A percentile compares a stretch with the other conserved stretches of the same genome.
These are phyloP conservation scores for Atethmia centrago DNA, from an alignment of 2,888 invertebrate genomes.

Conservation along the genomic window DNA sequence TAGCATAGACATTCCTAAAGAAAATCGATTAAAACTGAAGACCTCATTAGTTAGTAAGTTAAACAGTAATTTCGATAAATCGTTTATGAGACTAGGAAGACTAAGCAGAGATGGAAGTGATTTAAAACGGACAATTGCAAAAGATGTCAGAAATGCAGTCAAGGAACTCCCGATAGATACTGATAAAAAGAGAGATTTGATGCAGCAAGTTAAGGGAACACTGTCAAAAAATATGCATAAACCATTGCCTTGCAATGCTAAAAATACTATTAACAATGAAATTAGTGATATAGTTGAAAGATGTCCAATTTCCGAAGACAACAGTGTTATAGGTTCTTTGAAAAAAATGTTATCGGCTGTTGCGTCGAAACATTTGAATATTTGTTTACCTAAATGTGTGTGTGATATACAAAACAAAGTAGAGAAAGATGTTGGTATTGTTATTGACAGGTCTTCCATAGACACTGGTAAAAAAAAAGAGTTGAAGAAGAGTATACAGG, in stretches of 20 bases:
- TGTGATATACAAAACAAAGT: conserved; percentile 38
- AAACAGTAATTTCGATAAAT: conserved; percentile 8
- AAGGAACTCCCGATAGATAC: conserved; percentile 14
- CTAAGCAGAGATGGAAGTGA: conserved; percentile 1
- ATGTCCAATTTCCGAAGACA: conserved; percentile 22
- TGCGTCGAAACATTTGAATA: conserved; percentile 26
- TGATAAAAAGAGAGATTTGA: conserved; percentile 10
- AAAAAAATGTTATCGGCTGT: conserved; percentile 33
- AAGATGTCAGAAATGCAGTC: conserved; percentile 16
- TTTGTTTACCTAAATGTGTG: conserved; percentile 23
- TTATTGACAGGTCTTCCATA: conserved; percentile 37
- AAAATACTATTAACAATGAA: conserved; percentile 21
- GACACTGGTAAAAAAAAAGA: not conserved
- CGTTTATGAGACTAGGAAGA: not conserved
- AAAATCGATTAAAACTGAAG: conserved; percentile 22
- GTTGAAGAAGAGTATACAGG: conserved; percentile 34
- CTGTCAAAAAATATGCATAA: conserved; percentile 35
- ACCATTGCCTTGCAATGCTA: conserved; percentile 18
- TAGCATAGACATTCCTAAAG: not conserved
- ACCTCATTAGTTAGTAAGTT: not conserved
- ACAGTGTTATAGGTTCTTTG: conserved; percentile 3
- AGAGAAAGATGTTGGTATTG: conserved; percentile 19
- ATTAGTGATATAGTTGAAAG: conserved; percentile 38
- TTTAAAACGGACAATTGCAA: conserved; percentile 24
- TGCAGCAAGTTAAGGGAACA: conserved; percentile 18